These are phyloP conservation scores for Narcine bancroftii DNA, from an alignment of 2,113 vertebrate genomes.

Conservation along the genomic window DNA sequence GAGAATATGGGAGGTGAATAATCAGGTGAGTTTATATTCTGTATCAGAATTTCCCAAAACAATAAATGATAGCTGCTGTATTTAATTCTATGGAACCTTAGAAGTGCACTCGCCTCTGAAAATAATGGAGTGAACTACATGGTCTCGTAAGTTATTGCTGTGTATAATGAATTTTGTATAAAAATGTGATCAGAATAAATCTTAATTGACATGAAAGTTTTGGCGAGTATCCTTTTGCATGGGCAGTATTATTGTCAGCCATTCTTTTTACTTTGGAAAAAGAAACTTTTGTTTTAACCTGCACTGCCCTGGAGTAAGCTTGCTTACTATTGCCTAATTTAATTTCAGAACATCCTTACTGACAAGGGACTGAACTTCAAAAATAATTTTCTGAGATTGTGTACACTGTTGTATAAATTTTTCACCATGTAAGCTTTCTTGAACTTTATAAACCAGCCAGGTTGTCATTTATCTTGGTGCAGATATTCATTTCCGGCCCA, in stretches of 20 bases:
- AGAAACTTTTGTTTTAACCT: not conserved
- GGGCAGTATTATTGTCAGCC: not conserved
- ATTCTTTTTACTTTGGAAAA: not conserved
- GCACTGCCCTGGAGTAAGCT: not conserved
- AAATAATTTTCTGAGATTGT: not conserved
- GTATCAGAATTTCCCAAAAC: constrained; percentile 69
- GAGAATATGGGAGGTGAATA: constrained; percentile 42
- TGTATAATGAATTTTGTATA: not conserved
- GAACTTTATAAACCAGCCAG: too few relatives aligned
- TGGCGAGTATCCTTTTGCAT: not conserved
- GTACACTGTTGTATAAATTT: not conserved
- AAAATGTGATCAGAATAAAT: constrained; percentile 11
- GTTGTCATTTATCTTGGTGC: not conserved
- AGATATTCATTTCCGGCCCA: too few relatives aligned
- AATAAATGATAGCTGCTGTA: constrained; percentile 50
- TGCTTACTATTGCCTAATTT: not conserved
- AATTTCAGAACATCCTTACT: not conserved
- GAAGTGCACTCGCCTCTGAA: not conserved
- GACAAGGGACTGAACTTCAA: not conserved
- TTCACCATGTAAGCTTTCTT: too few relatives aligned
- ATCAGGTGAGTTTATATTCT: constrained; percentile 53
- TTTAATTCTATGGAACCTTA: not conserved
- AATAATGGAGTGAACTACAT: not conserved
- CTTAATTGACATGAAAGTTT: not conserved
- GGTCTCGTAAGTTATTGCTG: constrained; percentile 12